Evolutionary conservation across 2,888 invertebrate species (phyloP), one percentile per base, ranked within the genome.

Genomic region (Drosophila melanocephala): DNA sequence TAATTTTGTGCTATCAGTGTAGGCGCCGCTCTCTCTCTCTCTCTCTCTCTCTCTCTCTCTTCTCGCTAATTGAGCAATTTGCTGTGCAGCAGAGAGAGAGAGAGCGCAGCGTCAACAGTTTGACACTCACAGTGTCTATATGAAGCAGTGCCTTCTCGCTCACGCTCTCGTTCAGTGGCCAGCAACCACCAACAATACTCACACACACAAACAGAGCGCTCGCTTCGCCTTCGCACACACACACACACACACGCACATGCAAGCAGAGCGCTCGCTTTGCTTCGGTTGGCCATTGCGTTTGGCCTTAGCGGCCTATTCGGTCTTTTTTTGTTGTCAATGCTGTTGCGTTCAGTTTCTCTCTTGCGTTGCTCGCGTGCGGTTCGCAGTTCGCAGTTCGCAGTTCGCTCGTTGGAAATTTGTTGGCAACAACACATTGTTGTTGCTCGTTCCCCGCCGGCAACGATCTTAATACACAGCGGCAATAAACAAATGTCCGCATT

Each of bases 361-460:
- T 75, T 75, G 75, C 72, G 78, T 67, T 88, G 70, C 72, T 73
- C 65, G 83, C 77, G 83, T 90, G 62, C 85, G 88, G 88, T 89
- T 75, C 86, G 83, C 60, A 63, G 88, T 89, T 75, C 85, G 83
- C 22, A 22, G 22, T 22, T 22, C 26, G 26, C 60, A 63, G 70
- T 53, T 60, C 57, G 53, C 51, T 47, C 26, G 72, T 51, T 53
- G 44, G 35, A 60, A 64, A 65, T 35, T 47, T 47, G 47, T 16
- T 26, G 9, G 47, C 9, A 61, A 16, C 32, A 4, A 16, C 32
- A 4, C 35, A 30, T 58, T 47, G 52, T 60, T 77, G 28, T 39
- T 60, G 68, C 53, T 65, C 59, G 65, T 53, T 35, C 65, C 26
- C 79, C 78, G 83, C 67, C 78, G 82, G 79, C 74, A 73, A 50